Conservation (phyloP, 92 coral and sea anemone species). For the Porites evermanni region DNA sequence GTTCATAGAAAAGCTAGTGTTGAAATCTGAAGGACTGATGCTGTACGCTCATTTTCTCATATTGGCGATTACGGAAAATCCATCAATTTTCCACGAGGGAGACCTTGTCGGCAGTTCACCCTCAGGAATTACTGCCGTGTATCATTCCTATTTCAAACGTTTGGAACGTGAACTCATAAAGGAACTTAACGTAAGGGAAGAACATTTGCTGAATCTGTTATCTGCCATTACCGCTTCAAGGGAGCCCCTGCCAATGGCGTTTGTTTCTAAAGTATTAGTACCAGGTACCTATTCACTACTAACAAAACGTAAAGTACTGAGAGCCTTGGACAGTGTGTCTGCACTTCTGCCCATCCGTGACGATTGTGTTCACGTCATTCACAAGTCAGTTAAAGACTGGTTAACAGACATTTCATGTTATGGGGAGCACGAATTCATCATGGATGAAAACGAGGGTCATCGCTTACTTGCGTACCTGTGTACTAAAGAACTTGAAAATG, state of each 20-base stretch:
- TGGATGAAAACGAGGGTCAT: constrained; percentile 55
- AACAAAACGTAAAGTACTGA: neutral
- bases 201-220: neutral
- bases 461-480: constrained; percentile 48
- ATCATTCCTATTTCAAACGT: constrained; percentile 13
- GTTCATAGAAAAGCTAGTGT: neutral
- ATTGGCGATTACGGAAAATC: neutral
- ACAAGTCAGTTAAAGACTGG: constrained; percentile 75
- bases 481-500: neutral
- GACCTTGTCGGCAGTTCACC: neutral
- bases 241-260: constrained; percentile 31
- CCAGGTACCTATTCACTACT: neutral
- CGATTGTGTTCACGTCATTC: constrained; percentile 56
- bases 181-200: constrained; percentile 5
- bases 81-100: neutral
- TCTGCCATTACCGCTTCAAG: constrained; percentile 14
- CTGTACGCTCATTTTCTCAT: constrained; percentile 4
- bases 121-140: constrained; percentile 3
- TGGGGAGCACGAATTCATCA: constrained; percentile 36
- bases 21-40: constrained; percentile 49
- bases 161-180: constrained; percentile 2
- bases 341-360: constrained; percentile 47
- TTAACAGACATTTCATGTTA: constrained; percentile 6
- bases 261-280: constrained; percentile 6
- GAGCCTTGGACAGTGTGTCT: constrained; percentile 42